Evolutionary conservation across 1,140 invertebrate genomes (phyloP).

Genomic region (Drosophila albomicans): DNA sequence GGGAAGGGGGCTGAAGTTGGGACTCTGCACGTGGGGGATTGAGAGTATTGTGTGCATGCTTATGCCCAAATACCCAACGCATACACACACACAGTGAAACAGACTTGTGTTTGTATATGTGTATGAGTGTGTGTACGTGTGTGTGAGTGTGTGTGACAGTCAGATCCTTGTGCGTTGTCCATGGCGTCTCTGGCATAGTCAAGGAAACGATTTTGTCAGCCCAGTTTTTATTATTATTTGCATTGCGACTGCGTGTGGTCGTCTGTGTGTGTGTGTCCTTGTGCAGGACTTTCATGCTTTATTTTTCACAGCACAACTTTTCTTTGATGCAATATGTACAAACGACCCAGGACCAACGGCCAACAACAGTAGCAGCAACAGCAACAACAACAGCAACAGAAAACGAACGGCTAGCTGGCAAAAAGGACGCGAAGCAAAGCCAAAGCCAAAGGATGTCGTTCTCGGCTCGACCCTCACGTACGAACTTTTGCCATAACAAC

Average conservation of each 20-base stretch:
- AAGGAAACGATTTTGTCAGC: conserved; percentile 59
- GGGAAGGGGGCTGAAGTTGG: not conserved
- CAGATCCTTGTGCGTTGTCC: conserved; percentile 36
- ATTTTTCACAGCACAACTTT: conserved; percentile 69
- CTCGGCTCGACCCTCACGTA: conserved; percentile 79
- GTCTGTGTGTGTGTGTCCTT: conserved; percentile 30
- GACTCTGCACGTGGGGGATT: conserved; percentile 34
- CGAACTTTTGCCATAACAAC: conserved; percentile 83
- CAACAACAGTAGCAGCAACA: conserved; percentile 13
- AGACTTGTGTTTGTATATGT: not conserved
- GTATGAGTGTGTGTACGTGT: not conserved
- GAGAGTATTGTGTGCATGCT: conserved; percentile 2
- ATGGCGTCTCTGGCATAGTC: conserved; percentile 35
- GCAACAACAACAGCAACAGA: too few species aligned
- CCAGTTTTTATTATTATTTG: conserved; percentile 59
- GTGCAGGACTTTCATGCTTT: conserved; percentile 50
- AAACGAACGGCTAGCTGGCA: conserved; percentile 31
- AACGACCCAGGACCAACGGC: conserved; percentile 52
- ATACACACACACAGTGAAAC: not conserved
- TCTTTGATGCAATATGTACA: conserved; percentile 83
- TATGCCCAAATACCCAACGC: not conserved
- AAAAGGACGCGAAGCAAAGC: conserved; percentile 45
- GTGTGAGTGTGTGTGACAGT: not conserved
- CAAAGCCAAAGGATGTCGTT: conserved; percentile 55
- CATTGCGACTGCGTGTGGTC: conserved; percentile 71